Evolutionary conservation across 2,888 invertebrate genomes (phyloP), one percentile per base, ranked within the genome.

Genomic region (Adelognathus sp.): DNA sequence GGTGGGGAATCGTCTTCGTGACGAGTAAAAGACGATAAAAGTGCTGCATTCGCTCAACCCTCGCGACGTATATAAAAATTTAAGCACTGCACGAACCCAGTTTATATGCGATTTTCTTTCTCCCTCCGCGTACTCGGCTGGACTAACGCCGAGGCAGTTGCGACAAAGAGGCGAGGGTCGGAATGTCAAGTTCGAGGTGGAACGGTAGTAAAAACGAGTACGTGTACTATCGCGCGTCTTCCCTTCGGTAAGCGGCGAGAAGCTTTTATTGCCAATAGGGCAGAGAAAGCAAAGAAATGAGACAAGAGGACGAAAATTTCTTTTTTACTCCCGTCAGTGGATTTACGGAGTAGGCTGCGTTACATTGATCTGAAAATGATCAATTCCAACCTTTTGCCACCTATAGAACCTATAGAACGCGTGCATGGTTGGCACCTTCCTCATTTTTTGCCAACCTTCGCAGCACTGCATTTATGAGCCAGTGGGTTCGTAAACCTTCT

Each of bases 11-110:
- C 50, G 36, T 44, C 41, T 69, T 66, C 66, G 56, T 33, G 73
- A 66, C 54, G 52, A 63, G 64, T 56, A 36, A 58, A 46, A 41
- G 52, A 64, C 64, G 72, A 73, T 58, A 50, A 73, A 73, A 66
- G 16, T 58, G 9, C 52, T 18, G 18, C 63, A 44, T 29, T 63
- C 16, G 63, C 31, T 50, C 11, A 11, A 24, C 24, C 21, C 21
- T 50, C 24, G 24, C 21, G 11, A 9, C 4, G 50, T 36, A 50
- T 24, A 11, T 50, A 50, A 50, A 50, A 50, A n/a, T 21, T 9
- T 50, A 21, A 50, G 9, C 21, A 9, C n/a, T 50, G 50, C 50
- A 50, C 24, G 50, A 50, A n/a, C n/a, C 50, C 24, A 50, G 11
- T 50, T 11, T n/a, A 50, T 24, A 50, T 3, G 24, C 11, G 9